Base-by-base conservation (phyloP, 2,113 vertebrate species). In the Romanogobio albipinnatus region DNA sequence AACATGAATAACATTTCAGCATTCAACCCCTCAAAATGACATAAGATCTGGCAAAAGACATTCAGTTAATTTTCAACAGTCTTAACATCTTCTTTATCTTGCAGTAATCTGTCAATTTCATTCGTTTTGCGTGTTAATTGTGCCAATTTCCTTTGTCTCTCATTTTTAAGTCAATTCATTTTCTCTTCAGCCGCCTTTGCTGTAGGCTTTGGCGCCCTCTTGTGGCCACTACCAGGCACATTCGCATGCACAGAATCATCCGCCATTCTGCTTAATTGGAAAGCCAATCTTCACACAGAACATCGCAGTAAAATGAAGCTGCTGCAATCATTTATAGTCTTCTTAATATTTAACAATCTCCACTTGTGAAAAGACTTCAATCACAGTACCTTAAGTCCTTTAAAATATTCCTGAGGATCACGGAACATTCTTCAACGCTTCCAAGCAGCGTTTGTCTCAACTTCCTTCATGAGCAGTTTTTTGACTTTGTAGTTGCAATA, bases 61-160 rank as follows among this genome's bases (percentile, higher is more conserved):
- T 36, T 64, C 10, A 64, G 61, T 13, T 64, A 24, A 1, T 0
- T 64, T 29, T 29, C 61, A 62, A 13, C 64, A 7, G 64, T 68
- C 5, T 33, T 36, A 2, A 33, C 64, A 17, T 68, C 14, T 68
- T 36, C 6, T 36, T 68, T 19, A 36, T 15, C 29, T 66, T 66
- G 26, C 64, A 66, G 33, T 66, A 17, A 66, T 33, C 1, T 66
- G 64, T 68, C 13, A 36, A 68, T 36, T 2, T 36, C 14, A 8
- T 68, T 68, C 2, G 14, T 66, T 36, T 66, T 33, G 11, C 14
- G 2, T 71, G 61, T 82, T 82, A 64, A 29, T 26, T 56, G 22
- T 82, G 80, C 5, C 66, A 45, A 56, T 56, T 64, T 82, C 49
- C 62, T 43, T n/a, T 70, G 45, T n/a, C n/a, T 82, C 64, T 70